Base-by-base conservation (phyloP, 2,113 vertebrate species). In the Aramus guarauna region DNA sequence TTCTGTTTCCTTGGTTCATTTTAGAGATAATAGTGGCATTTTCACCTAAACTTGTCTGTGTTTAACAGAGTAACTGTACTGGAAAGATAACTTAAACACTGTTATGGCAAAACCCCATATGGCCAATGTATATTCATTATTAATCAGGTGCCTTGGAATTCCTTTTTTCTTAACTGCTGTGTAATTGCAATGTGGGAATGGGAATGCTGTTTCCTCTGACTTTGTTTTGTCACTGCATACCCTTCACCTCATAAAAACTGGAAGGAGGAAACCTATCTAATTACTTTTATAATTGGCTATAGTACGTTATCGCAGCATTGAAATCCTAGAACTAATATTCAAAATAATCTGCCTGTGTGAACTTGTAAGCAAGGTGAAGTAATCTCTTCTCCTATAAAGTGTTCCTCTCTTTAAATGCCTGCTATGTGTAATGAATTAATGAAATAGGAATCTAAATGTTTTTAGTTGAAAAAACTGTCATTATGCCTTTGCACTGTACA, bases 281-380 rank as follows among this genome's bases (percentile, higher is more conserved):
- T 96, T 92, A 52, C 43, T 85, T 91, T 74, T 43, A 34, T 84
- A 77, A 93, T 78, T 83, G 59, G 4, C 56, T 82, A 15, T 87
- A 85, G 71, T 30, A 41, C 0, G 0, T 86, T 93, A 88, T 22
- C 0, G 0, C 62, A 76, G 56, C 37, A 41, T 22, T 0, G 4
- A 83, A 21, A 52, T 50, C 50, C 27, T 92, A 48, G 88, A 71
- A 84, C 37, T 60, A 85, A 32, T 55, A 72, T 36, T 75, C 77
- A 27, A 90, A 74, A 48, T 68, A 71, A 88, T 32, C 66, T 34
- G 5, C 45, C 47, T 50, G 21, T 68, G 50, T 76, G n/a, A 95
- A 92, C 43, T 26, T 66, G 55, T 64, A 91, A 82, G 32, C 27
- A 64, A 67, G n/a, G 27, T 53, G 17, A 71, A 75, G 30, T 32